Conservation (phyloP, 1,140 invertebrate genomes). For the Sycobia sp. region DNA sequence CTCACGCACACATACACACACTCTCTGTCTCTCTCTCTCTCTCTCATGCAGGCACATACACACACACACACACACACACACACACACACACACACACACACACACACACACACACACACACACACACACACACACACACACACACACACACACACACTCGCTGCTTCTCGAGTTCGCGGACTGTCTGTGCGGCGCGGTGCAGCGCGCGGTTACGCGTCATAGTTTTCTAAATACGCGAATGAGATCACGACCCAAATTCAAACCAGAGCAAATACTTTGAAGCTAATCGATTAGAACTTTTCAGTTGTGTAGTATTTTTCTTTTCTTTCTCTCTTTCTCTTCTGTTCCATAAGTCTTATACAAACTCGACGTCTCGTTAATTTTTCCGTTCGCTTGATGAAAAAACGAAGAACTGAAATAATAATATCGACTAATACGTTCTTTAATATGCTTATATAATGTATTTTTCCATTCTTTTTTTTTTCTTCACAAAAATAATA, state of each 20-base stretch:
- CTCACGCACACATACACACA: too few relatives aligned
- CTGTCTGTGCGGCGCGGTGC: constrained; percentile 26
- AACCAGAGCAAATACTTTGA: constrained; percentile 33
- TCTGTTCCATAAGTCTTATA: too few relatives aligned
- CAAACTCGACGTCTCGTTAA: constrained; percentile 26
- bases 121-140: too few relatives aligned
- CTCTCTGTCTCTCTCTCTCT: too few relatives aligned
- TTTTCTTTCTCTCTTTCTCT: too few relatives aligned
- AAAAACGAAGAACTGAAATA: neutral
- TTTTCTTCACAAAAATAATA: too few relatives aligned
- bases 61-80: too few relatives aligned
- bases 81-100: too few relatives aligned
- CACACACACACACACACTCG: too few relatives aligned
- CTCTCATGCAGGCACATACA: too few relatives aligned
- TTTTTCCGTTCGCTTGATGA: neutral
- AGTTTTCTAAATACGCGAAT: constrained; percentile 37
- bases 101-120: too few relatives aligned
- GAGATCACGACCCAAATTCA: constrained; percentile 37
- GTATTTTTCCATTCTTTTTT: too few relatives aligned
- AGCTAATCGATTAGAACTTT: constrained; percentile 28
- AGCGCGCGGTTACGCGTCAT: constrained; percentile 29
- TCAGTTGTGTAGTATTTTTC: constrained; percentile 15
- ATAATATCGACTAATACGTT: constrained; percentile 26
- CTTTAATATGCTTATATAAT: constrained; percentile 26
- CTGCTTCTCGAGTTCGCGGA: constrained; percentile 24